Base-by-base conservation (phyloP, 2,113 vertebrate genomes). In the Phaethornis superciliosus region DNA sequence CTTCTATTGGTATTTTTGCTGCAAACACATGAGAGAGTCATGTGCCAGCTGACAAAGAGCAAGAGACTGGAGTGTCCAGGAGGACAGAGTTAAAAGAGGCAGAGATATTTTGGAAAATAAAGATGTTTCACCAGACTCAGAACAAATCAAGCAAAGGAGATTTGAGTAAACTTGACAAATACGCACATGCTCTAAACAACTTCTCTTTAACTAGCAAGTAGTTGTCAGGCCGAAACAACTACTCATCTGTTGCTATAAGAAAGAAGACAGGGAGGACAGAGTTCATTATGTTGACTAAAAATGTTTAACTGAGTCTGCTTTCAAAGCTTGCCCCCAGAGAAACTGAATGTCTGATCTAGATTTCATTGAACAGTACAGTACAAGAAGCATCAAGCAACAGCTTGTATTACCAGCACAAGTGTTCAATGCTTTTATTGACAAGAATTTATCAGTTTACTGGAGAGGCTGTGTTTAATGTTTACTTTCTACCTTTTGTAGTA, bases 401-500 rank as follows among this genome's bases (percentile, higher is more conserved):
- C 51, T 92, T 52, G 80, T 72, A 71, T 68, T 83, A 84, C 88
- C 88, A 96, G 90, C 83, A 85, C 30, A 92, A 89, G 52, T 2
- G 2, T 78, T 94, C 81, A 42, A 37, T 79, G 91, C 65, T 95
- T 96, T 98, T 96, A 96, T 90, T 95, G 93, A 65, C 49, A 83
- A 84, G 5, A 91, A 80, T 37, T 47, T 81, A 64, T 60, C 0
- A 2, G 28, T 72, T 60, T 77, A 83, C 35, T 82, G 77, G 88
- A 35, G 78, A 72, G 14, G 80, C 7, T 54, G 20, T 51, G 68
- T 89, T 77, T 69, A 79, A 64, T 46, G 70, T 81, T 96, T 82
- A 81, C 46, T 85, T 83, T 93, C 92, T 98, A 98, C 98, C 98
- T 98, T 98, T 98, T 74, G 97, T 95, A 30, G 97, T 97, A 93